Conservation (phyloP, 1,140 invertebrate species). For the Prorops nasuta region DNA sequence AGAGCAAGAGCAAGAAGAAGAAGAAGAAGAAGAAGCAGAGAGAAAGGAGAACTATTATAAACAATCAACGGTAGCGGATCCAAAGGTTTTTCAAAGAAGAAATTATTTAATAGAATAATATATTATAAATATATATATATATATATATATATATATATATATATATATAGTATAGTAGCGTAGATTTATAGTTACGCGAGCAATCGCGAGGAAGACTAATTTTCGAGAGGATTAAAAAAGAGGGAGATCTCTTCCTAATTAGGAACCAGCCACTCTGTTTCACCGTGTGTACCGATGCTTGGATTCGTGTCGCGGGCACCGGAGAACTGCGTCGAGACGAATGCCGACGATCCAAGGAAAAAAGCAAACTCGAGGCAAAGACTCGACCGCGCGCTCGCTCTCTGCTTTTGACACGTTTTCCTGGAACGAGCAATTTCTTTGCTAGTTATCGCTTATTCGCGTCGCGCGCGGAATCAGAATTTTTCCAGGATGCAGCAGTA, state of each 20-base stretch:
- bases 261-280: conserved; percentile 53
- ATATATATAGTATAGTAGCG: no score
- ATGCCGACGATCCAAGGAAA: neutral
- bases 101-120: no score
- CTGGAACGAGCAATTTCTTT: no score
- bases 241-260: conserved; percentile 45
- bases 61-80: conserved; percentile 12
- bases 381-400: conserved; percentile 16
- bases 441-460: no score
- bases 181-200: no score
- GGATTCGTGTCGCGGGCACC: conserved; percentile 44
- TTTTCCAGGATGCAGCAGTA: no score
- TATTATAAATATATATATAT: no score
- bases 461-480: no score
- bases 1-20: conserved; percentile 20
- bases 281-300: conserved; percentile 45
- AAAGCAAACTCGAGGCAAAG: neutral
- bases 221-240: conserved; percentile 31
- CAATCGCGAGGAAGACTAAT: neutral
- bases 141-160: no score
- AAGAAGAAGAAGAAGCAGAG: conserved; percentile 15
- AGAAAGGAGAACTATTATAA: conserved; percentile 26
- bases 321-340: conserved; percentile 22
- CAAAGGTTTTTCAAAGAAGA: no score
- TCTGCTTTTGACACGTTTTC: neutral